These are phyloP conservation scores for Eilema caniola DNA, from an alignment of 2,888 invertebrate genomes.

Conservation along the genomic window DNA sequence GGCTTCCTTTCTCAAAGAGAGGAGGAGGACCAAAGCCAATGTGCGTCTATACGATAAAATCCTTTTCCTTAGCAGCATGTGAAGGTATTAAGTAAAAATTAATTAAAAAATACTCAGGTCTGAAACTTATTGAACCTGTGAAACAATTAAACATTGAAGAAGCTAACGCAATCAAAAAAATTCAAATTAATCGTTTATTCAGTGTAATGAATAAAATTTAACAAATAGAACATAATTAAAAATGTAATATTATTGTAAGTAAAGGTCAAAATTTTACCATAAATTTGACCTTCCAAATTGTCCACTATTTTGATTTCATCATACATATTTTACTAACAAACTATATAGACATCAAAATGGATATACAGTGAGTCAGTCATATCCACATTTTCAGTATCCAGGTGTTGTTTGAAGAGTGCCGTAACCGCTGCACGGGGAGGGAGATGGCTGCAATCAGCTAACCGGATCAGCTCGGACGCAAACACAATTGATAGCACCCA, in stretches of 20 bases:
- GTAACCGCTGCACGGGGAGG: constrained; percentile 67
- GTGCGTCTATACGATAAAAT: background rate
- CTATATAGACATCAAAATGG: background rate
- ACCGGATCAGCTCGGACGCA: constrained; percentile 78
- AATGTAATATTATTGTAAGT: too few species aligned
- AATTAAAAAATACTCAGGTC: background rate
- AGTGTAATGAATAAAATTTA: too few species aligned
- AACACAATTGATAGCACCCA: constrained; percentile 75
- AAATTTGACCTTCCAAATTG: too few species aligned
- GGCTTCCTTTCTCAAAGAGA: background rate
- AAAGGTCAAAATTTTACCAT: too few species aligned
- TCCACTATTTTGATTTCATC: too few species aligned
- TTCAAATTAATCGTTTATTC: too few species aligned
- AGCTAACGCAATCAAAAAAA: too few species aligned
- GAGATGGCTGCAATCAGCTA: constrained; percentile 79
- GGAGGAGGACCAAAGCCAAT: too few species aligned
- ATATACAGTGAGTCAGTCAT: constrained; percentile 8
- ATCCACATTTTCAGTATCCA: constrained; percentile 26
- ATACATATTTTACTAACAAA: background rate
- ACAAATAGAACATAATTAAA: too few species aligned
- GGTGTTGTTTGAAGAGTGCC: constrained; percentile 74
- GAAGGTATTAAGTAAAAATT: background rate
- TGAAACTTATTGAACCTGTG: background rate
- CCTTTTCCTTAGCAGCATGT: background rate
- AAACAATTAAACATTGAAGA: too few species aligned